phyloP scores from a whole-genome alignment of 2,113 vertebrate genomes.

The Leiothrix lutea region DNA sequence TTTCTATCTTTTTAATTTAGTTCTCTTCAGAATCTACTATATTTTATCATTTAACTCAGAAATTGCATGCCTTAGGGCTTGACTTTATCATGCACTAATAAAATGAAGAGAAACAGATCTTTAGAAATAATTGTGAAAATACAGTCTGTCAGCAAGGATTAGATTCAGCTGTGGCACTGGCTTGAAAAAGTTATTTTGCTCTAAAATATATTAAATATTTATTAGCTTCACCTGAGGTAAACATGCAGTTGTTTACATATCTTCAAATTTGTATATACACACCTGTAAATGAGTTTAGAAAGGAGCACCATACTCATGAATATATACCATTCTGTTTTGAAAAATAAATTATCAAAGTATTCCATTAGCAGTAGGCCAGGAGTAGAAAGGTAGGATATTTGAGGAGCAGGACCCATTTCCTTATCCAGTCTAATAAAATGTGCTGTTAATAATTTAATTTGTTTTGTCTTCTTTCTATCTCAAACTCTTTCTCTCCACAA shows the following conservation, averaged over 20 bases:
- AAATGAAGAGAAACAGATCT: constrained; percentile 66
- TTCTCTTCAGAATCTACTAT: constrained; percentile 34
- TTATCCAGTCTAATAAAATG: not conserved
- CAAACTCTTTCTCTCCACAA: not conserved
- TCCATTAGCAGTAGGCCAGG: not conserved
- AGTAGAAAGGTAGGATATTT: not conserved
- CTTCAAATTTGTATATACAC: constrained; percentile 50
- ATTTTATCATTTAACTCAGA: constrained; percentile 58
- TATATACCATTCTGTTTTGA: not conserved
- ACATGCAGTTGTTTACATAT: constrained; percentile 60
- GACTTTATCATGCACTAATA: constrained; percentile 59
- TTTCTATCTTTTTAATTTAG: constrained; percentile 22
- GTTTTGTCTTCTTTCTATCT: not conserved
- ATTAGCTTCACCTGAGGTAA: constrained; percentile 61
- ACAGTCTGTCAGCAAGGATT: constrained; percentile 54
- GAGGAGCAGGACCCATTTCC: not conserved
- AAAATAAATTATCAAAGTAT: not conserved
- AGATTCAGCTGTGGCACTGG: constrained; percentile 22
- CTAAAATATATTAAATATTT: constrained; percentile 65
- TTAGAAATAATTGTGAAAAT: constrained; percentile 66
- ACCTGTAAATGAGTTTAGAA: constrained; percentile 44
- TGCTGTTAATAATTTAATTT: not conserved
- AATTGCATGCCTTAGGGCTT: constrained; percentile 50
- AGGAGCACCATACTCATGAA: not conserved
- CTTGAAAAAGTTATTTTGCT: constrained; percentile 56